These are phyloP conservation scores for Drosophila auraria DNA, from an alignment of 1,140 invertebrate genomes.

Conservation along the genomic window DNA sequence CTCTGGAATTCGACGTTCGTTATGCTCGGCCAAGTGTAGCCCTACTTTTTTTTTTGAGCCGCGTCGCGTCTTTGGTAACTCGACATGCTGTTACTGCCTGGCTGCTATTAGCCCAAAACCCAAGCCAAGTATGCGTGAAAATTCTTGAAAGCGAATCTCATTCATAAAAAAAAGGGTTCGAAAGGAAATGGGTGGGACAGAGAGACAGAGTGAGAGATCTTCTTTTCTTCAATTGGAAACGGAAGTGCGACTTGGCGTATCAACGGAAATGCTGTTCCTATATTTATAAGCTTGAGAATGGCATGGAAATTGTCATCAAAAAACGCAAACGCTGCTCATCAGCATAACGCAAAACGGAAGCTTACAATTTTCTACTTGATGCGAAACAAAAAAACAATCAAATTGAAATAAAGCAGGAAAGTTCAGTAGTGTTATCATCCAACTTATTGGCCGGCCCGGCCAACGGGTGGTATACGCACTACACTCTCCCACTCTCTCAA, in stretches of 20 bases:
- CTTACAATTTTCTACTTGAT: slow-evolving; percentile 80
- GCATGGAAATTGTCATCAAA: slow-evolving; percentile 70
- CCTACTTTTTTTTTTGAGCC: slow-evolving; percentile 39
- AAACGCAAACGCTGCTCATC: slow-evolving; percentile 35
- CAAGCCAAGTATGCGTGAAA: slow-evolving; percentile 67
- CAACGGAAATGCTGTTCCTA: slow-evolving; percentile 75
- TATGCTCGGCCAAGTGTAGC: slow-evolving; percentile 79
- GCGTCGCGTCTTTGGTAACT: slow-evolving; percentile 59
- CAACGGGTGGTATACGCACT: slow-evolving; percentile 63
- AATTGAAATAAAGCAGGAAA: slow-evolving; percentile 29
- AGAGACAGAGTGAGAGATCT: slow-evolving; percentile 7
- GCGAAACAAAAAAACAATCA: slow-evolving; percentile 29
- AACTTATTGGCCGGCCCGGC: slow-evolving; percentile 41
- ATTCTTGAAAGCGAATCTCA: slow-evolving; percentile 64
- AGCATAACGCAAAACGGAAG: slow-evolving; percentile 77
- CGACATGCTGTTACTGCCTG: slow-evolving; percentile 53
- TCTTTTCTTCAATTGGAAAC: slow-evolving; percentile 65
- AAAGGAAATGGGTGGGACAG: background rate
- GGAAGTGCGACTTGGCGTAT: slow-evolving; percentile 64
- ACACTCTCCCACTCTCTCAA: slow-evolving; percentile 24
- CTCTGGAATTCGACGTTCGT: slow-evolving; percentile 59
- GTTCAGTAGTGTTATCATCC: slow-evolving; percentile 29
- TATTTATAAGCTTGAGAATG: slow-evolving; percentile 56
- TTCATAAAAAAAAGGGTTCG: slow-evolving; percentile 58
- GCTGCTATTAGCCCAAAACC: slow-evolving; percentile 31